phyloP scores from a whole-genome alignment of 2,888 invertebrate genomes.

The Apotomis turbidana region DNA sequence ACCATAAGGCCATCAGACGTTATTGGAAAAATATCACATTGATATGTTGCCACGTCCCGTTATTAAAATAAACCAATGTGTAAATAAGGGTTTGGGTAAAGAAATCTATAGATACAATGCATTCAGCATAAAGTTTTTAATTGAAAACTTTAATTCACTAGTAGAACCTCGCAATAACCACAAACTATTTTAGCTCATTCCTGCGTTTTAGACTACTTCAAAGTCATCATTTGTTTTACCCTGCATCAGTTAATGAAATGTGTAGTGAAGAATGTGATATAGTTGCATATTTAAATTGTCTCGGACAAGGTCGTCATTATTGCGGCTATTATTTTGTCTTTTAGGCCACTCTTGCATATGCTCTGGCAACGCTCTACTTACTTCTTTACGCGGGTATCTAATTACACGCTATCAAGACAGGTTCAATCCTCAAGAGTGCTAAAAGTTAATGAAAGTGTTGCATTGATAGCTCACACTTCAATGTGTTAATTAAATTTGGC shows the following conservation, averaged over 20 bases:
- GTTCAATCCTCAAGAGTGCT: slow-evolving; percentile 35
- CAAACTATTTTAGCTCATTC: slow-evolving; percentile 17
- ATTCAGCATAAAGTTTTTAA: too few species aligned
- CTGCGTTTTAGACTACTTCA: neutral
- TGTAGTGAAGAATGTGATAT: slow-evolving; percentile 35
- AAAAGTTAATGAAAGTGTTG: slow-evolving; percentile 39
- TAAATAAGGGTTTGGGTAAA: too few species aligned
- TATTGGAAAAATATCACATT: too few species aligned
- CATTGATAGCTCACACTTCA: slow-evolving; percentile 31
- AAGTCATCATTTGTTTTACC: slow-evolving; percentile 7
- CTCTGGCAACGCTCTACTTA: slow-evolving; percentile 65
- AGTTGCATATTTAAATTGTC: slow-evolving; percentile 35
- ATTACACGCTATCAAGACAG: slow-evolving; percentile 38
- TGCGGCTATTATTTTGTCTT: slow-evolving; percentile 54
- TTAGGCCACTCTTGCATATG: slow-evolving; percentile 51
- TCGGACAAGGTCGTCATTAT: slow-evolving; percentile 43
- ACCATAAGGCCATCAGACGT: too few species aligned
- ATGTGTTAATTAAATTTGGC: slow-evolving; percentile 23
- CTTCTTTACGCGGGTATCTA: slow-evolving; percentile 40
- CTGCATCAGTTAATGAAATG: slow-evolving; percentile 19
- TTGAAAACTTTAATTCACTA: neutral
- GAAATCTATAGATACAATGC: too few species aligned
- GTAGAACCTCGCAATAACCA: neutral
- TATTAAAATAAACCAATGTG: too few species aligned
- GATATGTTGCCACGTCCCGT: too few species aligned